Evolutionary conservation across 2,113 vertebrate genomes (phyloP), one percentile per base, ranked within the genome.

Genomic region (Erinaceus europaeus): DNA sequence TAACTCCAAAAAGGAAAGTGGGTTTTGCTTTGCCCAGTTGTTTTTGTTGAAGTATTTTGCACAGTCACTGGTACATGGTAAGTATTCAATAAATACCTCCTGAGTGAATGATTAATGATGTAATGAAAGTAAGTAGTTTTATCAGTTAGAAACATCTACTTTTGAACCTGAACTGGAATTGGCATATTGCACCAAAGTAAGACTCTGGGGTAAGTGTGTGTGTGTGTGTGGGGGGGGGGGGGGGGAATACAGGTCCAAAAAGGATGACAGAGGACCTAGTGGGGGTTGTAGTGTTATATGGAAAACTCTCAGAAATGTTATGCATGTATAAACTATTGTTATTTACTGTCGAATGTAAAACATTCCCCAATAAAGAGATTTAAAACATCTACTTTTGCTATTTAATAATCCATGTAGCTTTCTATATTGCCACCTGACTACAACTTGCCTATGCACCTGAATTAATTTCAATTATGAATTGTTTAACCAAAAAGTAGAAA

Each of bases 401-500:
- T 23, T 36, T 50, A 44, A 55, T 64, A 87, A 90, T 53, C 38
- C 53, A 52, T n/a, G n/a, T 40, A 89, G 64, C 27, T 65, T 84
- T 87, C 40, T 89, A 20, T 85, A 42, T 84, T 29, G 13, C 46
- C 17, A 88, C 27, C 10, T 38, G 40, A 88, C 34, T 89, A 62
- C n/a, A 64, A 46, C 20, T 84, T 21, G 29, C 32, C 20, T 15
- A 67, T 48, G 8, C 62, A 11, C 55, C 64, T 84, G 65, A 76
- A 90, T 84, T 75, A 76, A 82, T 36, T 75, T 80, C 55, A 93
- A 88, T 62, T 55, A 85, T 64, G 38, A 90, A 36, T 29, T 71
- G 84, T 93, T 90, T 78, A 88, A 86, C 82, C 91, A 78, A 21
- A 17, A 74, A 86, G 36, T 40, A 81, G 36, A 94, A 90, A 87